Evolutionary conservation across 2,113 vertebrate genomes (phyloP), one percentile per base, ranked within the genome.

Genomic region (Otolemur garnettii): DNA sequence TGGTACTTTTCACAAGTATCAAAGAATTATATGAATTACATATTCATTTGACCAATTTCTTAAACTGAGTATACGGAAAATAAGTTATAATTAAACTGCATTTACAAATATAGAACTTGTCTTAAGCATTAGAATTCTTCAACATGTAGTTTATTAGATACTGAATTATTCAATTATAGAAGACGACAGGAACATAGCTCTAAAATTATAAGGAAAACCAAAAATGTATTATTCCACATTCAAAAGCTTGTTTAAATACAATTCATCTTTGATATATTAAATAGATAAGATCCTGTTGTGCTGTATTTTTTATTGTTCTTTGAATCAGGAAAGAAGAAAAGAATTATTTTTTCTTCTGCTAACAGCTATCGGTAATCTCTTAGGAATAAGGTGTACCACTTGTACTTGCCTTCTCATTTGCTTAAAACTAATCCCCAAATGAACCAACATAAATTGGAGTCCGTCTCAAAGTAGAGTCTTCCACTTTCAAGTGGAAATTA

Each of bases 151-250:
- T 97, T 92, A 94, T 83, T 82, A 55, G 14, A 60, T 79, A 57
- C 81, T 22, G 77, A 50, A 74, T 87, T 90, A 80, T 64, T 79
- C 86, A 60, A 71, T 35, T 78, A 60, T 19, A 90, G 24, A 66
- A 64, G 45, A 78, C 24, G 68, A 12, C 28, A 64, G 28, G 33
- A 80, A 89, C 19, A 72, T 18, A 84, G 57, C 12, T 93, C 38
- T 94, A 97, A 69, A 89, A 92, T 57, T 83, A 64, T 17, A 85
- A 94, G 80, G 59, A 55, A 83, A 93, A 26, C 83, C 21, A 97
- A 92, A 92, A 83, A 94, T 55, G 77, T 60, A 90, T 55, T 21
- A 60, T 79, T 50, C 50, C 14, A 93, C 21, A 93, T 38, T 62
- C 7, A 83, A 64, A 69, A 55, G 42, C 14, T 28, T 77, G 11